A percentile compares a stretch with the other conserved stretches of the same genome.
Conservation (phyloP, 2,888 invertebrate species). For the Drosophila kuntzei region DNA sequence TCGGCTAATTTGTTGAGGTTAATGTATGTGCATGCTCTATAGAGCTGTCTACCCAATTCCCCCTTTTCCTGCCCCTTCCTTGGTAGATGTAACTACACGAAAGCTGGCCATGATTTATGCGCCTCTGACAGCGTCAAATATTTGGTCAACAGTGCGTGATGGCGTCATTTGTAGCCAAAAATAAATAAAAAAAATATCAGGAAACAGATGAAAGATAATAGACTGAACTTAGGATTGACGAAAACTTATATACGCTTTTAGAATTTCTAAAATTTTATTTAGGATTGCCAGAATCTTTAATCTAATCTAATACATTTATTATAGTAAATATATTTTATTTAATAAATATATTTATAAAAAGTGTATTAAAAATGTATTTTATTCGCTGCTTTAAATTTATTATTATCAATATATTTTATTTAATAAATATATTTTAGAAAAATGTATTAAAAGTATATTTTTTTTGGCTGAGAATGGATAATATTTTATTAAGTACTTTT, state of each 20-base stretch:
- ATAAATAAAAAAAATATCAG: conserved; percentile 13
- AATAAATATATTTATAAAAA: no score
- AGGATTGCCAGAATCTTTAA: no score
- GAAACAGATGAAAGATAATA: neutral
- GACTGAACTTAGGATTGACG: neutral
- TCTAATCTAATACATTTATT: no score
- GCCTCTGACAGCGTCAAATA: conserved; percentile 44
- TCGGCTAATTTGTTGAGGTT: conserved; percentile 26
- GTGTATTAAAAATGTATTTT: no score
- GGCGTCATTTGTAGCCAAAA: conserved; percentile 64
- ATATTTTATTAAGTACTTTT: no score
- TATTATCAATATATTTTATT: no score
- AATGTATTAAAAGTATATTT: no score
- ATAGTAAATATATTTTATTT: no score
- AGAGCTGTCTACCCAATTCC: neutral
- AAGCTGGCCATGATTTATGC: conserved; percentile 67
- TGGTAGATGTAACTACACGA: conserved; percentile 10
- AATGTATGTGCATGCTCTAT: conserved; percentile 10
- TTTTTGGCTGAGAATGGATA: no score
- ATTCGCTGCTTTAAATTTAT: no score
- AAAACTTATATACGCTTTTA: conserved; percentile 2
- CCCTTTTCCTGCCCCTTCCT: neutral
- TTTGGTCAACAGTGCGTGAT: conserved; percentile 57
- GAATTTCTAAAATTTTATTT: no score
- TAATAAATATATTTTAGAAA: no score